A percentile compares a stretch with the other conserved stretches of the same genome.
These are phyloP conservation scores for Iphiclides podalirius DNA, from an alignment of 2,888 invertebrate species.

Conservation along the genomic window DNA sequence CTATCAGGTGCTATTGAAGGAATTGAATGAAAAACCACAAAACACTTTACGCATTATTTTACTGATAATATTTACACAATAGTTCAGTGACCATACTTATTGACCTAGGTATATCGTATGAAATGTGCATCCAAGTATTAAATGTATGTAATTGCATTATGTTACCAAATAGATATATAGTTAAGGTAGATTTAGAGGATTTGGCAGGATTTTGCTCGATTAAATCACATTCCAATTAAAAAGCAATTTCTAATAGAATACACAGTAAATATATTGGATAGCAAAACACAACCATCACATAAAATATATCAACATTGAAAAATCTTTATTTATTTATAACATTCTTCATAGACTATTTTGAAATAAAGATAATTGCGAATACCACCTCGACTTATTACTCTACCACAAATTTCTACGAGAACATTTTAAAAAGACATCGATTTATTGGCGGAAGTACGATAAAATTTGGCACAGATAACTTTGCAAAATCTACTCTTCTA, in stretches of 20 bases:
- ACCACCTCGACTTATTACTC: conserved; percentile 19
- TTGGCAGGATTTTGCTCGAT: conserved; percentile 77
- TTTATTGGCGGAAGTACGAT: conserved; percentile 15
- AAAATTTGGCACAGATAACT: conserved; percentile 20
- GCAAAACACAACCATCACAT: conserved; percentile 59
- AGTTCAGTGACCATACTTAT: conserved; percentile 77
- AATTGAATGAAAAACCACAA: conserved; percentile 47
- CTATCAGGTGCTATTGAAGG: too few species aligned
- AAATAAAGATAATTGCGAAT: conserved; percentile 34
- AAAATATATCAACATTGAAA: conserved; percentile 48
- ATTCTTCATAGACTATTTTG: conserved; percentile 30
- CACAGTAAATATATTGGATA: conserved; percentile 45
- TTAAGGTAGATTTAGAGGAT: conserved; percentile 42
- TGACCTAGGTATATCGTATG: conserved; percentile 76
- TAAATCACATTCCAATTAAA: conserved; percentile 63
- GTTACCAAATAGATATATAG: conserved; percentile 53
- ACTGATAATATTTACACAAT: conserved; percentile 78
- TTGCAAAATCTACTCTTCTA: conserved; percentile 16
- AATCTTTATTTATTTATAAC: conserved; percentile 28
- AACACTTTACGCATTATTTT: conserved; percentile 78
- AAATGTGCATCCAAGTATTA: conserved; percentile 71
- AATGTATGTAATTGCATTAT: conserved; percentile 71
- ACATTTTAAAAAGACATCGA: conserved; percentile 22
- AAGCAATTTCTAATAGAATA: conserved; percentile 43
- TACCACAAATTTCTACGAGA: conserved; percentile 26